Evolutionary conservation across 92 coral and sea anemone genomes (phyloP), one percentile per base, ranked within the genome.

Genomic region (Zoanthus gigantus): DNA sequence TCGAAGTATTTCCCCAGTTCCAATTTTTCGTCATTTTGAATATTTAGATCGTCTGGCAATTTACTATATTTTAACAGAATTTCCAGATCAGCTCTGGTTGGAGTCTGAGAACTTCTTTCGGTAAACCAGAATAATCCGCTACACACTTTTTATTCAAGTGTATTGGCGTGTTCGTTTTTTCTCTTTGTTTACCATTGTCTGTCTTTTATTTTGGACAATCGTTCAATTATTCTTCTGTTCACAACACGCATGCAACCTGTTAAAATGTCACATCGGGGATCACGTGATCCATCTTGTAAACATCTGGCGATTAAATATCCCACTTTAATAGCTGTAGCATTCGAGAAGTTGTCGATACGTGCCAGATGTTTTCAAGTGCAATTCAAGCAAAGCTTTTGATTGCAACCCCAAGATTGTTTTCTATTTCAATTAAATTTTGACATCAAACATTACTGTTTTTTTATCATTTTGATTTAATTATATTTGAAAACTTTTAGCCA

Each of bases 201-300:
- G 84, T 80, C 74, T 79, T 45, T 80, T 44, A 50, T 80, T 23
- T n/a, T 9, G 31, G 37, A 66, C 74, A 34, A 30, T 61, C 48
- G 23, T 53, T 1, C 14, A 10, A 45, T 45, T 66, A 14, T 47
- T 81, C 11, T 46, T 79, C 37, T 78, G 45, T 79, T 79, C n/a
- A 14, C 42, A 50, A 47, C 28, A 71, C 61, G 23, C 61, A 5
- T 17, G 58, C 28, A 66, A 81, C 85, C 85, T 81, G 85, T 71
- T 66, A 56, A 13, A 66, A 30, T 68, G 74, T 63, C 72, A 78
- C 6, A 12, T 32, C 52, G 60, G 32, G 16, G 72, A 23, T n/a
- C 85, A 80, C 85, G 85, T 80, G 85, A 44, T 42, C 0, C 45
- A 29, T 80, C 30, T 79, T 61, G 37, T n/a, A 63, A 45, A 79